Base-by-base conservation (phyloP, 2,113 vertebrate species). In the Anoplopoma fimbria region DNA sequence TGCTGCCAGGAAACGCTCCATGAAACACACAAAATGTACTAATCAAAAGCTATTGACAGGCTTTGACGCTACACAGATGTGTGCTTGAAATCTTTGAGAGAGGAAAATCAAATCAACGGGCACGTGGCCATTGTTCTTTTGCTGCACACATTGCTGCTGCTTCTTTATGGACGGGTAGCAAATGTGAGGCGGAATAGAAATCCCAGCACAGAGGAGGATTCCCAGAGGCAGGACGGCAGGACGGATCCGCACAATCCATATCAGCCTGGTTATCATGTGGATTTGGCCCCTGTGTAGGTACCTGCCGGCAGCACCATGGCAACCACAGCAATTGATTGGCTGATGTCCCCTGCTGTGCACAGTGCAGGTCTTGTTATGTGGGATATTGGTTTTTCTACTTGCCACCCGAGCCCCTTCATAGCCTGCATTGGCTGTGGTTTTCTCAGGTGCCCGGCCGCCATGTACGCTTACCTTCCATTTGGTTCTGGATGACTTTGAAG, bases 401-500 rank as follows among this genome's bases (percentile, higher is more conserved):
- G 64, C 77, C 67, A 61, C 79, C 76, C 69, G 31, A 84, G 85
- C 79, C 77, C 69, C 79, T 83, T 90, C 89, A 81, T 71, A 58
- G 83, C 83, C 70, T 17, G 83, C 82, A 91, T 94, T 91, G 89
- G 85, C 36, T 10, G 80, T 42, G 83, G 84, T 87, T 89, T n/a
- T 90, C 76, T 57, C 33, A 81, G 86, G 83, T 77, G 72, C 64
- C 10, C 36, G 23, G 76, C 75, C 69, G 69, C 84, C 72, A 49
- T 75, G 78, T 87, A 73, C 67, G 53, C 84, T 87, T 77, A 85
- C 79, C 91, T 86, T 80, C 83, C 75, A 6, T 86, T 91, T 86
- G 65, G 92, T 88, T 93, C 84, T 81, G 88, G 88, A 88, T 85
- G 87, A 93, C 91, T 93, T 92, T 93, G 89, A 91, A 90, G 89